A percentile compares a stretch with the other conserved stretches of the same genome.
Conservation (phyloP, 1,140 invertebrate species). For the Ceratina japonica region DNA sequence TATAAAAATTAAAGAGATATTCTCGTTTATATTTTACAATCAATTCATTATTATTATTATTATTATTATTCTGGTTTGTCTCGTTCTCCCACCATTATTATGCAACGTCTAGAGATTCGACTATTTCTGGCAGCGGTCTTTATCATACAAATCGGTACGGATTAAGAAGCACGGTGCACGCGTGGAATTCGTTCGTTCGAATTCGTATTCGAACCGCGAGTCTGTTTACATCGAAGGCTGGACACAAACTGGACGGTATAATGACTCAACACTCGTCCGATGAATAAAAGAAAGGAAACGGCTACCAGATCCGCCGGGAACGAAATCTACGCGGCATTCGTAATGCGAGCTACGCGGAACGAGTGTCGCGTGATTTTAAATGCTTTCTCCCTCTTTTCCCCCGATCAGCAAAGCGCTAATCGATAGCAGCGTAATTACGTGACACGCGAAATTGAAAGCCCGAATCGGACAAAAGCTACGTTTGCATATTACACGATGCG, state of each 20-base stretch:
- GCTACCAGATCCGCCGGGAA: conserved; percentile 9
- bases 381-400: background rate
- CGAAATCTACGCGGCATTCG: conserved; percentile 14
- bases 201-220: conserved; percentile 17
- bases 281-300: conserved; percentile 26
- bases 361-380: conserved; percentile 9
- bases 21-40: too few relatives aligned
- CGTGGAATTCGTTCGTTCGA: too few relatives aligned
- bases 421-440: background rate
- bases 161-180: background rate
- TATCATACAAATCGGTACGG: background rate
- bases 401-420: background rate
- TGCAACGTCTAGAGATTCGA: too few relatives aligned
- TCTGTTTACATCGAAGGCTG: conserved; percentile 3
- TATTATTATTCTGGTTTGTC: too few relatives aligned
- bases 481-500: too few relatives aligned
- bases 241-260: conserved; percentile 12
- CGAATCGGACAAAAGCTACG: background rate
- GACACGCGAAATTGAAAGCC: background rate
- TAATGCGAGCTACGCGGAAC: background rate
- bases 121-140: background rate
- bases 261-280: conserved; percentile 1
- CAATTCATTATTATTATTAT: too few relatives aligned
- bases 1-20: too few relatives aligned
- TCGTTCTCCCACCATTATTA: too few relatives aligned